A percentile compares a stretch with the other conserved stretches of the same genome.
phyloP scores from a whole-genome alignment of 2,888 invertebrate genomes.

The Rhabditoides inermis region DNA sequence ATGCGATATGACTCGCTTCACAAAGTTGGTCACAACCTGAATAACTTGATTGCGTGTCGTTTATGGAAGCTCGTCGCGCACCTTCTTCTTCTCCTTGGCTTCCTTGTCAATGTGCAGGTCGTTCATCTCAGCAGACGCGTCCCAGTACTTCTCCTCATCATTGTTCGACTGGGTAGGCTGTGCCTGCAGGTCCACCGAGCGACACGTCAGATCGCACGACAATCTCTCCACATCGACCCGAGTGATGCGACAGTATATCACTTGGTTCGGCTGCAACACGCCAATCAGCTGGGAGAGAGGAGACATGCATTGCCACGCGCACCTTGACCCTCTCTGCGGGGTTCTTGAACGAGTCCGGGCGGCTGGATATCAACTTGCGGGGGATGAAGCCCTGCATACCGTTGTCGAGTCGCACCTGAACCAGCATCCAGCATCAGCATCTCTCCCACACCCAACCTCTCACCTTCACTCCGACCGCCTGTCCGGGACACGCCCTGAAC shows the following conservation, averaged over 20 bases:
- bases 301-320: conserved; percentile 53
- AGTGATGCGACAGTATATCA: conserved; percentile 65
- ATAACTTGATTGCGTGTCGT: too few relatives aligned
- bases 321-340: conserved; percentile 82
- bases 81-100: conserved; percentile 69
- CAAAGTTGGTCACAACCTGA: conserved; percentile 57
- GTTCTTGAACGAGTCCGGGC: conserved; percentile 71
- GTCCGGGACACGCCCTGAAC: conserved; percentile 70
- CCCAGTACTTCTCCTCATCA: conserved; percentile 11
- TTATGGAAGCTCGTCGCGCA: too few relatives aligned
- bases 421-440: background rate
- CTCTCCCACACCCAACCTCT: background rate
- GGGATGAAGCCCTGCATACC: conserved; percentile 81
- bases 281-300: background rate
- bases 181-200: conserved; percentile 81
- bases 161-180: conserved; percentile 13
- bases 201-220: conserved; percentile 73
- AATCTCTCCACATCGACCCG: conserved; percentile 92
- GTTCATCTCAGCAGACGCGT: conserved; percentile 71
- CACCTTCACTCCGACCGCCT: conserved; percentile 81
- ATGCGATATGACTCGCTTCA: conserved; percentile 75
- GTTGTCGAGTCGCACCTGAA: conserved; percentile 69
- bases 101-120: conserved; percentile 59
- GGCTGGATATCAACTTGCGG: conserved; percentile 77
- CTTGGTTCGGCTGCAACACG: conserved; percentile 31